Conservation (phyloP, 2,888 invertebrate genomes). For the Ectemnius continuus region DNA sequence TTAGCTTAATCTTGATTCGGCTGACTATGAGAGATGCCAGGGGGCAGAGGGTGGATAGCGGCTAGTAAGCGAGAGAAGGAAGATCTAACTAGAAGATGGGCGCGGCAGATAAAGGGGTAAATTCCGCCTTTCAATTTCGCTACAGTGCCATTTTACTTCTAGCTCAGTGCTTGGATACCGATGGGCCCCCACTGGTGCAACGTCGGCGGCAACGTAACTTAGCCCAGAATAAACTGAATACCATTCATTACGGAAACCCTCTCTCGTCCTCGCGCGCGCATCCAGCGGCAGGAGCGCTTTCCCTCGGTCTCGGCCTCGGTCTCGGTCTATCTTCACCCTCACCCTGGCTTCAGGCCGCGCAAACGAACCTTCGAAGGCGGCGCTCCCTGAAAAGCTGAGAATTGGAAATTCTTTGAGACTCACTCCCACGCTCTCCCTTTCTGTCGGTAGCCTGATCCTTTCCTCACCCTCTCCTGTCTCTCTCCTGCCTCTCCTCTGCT, state of each 20-base stretch:
- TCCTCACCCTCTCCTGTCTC: slow-evolving; percentile 21
- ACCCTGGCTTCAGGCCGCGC: slow-evolving; percentile 38
- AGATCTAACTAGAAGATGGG: slow-evolving; percentile 39
- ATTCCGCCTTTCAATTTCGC: slow-evolving; percentile 67
- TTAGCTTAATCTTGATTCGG: neutral
- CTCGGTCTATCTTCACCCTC: slow-evolving; percentile 26
- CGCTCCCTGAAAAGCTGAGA: slow-evolving; percentile 65
- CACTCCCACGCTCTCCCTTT: slow-evolving; percentile 26
- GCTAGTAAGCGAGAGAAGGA: slow-evolving; percentile 33
- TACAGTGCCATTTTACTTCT: slow-evolving; percentile 65
- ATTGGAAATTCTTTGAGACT: slow-evolving; percentile 70
- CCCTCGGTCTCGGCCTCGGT: neutral
- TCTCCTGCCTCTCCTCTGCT: slow-evolving; percentile 30
- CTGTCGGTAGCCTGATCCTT: slow-evolving; percentile 14
- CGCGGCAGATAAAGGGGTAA: slow-evolving; percentile 58
- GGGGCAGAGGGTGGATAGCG: neutral
- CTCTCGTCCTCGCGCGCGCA: slow-evolving; percentile 48
- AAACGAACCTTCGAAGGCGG: slow-evolving; percentile 55
- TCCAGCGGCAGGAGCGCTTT: slow-evolving; percentile 9
- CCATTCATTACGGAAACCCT: slow-evolving; percentile 71
- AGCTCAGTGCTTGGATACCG: slow-evolving; percentile 57
- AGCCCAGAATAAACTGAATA: slow-evolving; percentile 71
- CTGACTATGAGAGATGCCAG: neutral
- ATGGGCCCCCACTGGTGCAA: slow-evolving; percentile 26
- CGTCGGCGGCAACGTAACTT: slow-evolving; percentile 60